These are phyloP conservation scores for Steinernema scapterisci DNA, from an alignment of 2,888 invertebrate genomes.

Conservation along the genomic window DNA sequence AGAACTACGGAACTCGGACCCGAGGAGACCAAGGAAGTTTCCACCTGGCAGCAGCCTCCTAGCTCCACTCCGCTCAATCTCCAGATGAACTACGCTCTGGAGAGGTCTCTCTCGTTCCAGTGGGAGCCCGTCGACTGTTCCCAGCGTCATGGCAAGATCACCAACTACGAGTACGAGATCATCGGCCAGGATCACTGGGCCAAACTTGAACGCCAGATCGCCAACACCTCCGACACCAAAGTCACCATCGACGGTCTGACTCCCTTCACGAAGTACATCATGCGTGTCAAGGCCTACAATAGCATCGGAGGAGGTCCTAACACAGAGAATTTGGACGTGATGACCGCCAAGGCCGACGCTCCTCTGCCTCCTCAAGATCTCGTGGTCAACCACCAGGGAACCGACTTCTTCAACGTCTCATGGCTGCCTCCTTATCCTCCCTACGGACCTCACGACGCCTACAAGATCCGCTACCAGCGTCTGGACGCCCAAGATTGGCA, in stretches of 20 bases:
- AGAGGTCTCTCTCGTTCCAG: slow-evolving; percentile 54
- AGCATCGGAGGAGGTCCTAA: slow-evolving; percentile 67
- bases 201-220: slow-evolving; percentile 67
- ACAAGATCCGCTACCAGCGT: slow-evolving; percentile 64
- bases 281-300: slow-evolving; percentile 66
- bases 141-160: slow-evolving; percentile 67
- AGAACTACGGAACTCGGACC: slow-evolving; percentile 64
- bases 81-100: slow-evolving; percentile 64
- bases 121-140: slow-evolving; percentile 66
- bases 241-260: slow-evolving; percentile 67
- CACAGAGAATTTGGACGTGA: slow-evolving; percentile 67
- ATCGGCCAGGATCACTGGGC: slow-evolving; percentile 68
- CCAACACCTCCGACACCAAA: slow-evolving; percentile 63
- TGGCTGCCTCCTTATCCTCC: slow-evolving; percentile 68
- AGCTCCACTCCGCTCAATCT: slow-evolving; percentile 67
- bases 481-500: slow-evolving; percentile 61
- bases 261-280: slow-evolving; percentile 67
- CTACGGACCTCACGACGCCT: slow-evolving; percentile 67
- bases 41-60: slow-evolving; percentile 66
- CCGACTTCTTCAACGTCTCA: slow-evolving; percentile 66
- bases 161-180: slow-evolving; percentile 68
- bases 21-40: slow-evolving; percentile 64
- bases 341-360: slow-evolving; percentile 65
- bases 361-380: slow-evolving; percentile 67
- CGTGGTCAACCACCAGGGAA: slow-evolving; percentile 64